Conservation (phyloP, 2,113 vertebrate genomes). For the Rhabdornis inornatus region DNA sequence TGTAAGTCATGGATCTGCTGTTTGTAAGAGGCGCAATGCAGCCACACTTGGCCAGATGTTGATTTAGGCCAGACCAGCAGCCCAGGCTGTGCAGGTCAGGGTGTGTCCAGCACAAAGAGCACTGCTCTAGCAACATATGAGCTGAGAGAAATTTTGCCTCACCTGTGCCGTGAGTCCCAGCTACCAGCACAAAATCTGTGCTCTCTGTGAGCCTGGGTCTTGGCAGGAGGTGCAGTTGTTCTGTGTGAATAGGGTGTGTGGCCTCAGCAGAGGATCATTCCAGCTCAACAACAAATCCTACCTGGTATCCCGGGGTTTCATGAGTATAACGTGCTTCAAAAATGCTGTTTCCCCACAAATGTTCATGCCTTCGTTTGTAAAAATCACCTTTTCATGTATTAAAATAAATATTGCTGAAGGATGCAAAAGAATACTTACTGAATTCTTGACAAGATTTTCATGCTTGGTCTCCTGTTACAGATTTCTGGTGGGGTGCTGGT, state of each 20-base stretch:
- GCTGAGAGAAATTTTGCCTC: not conserved
- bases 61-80: not conserved
- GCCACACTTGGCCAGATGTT: not conserved
- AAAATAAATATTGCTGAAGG: slow-evolving; percentile 32
- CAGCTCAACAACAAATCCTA: not conserved
- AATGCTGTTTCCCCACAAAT: not conserved
- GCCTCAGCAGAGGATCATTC: not conserved
- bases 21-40: not conserved
- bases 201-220: not conserved
- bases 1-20: not conserved
- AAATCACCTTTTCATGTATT: not conserved
- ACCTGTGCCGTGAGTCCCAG: rapidly evolving
- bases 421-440: not conserved
- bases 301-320: rapidly evolving
- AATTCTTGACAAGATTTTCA: not conserved
- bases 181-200: not conserved
- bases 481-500: not conserved
- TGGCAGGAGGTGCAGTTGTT: not conserved
- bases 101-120: not conserved
- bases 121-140: not conserved
- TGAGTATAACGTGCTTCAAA: not conserved
- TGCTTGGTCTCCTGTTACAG: rapidly evolving
- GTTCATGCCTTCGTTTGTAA: not conserved
- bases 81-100: not conserved
- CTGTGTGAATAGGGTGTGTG: not conserved